A percentile compares a stretch with the other conserved stretches of the same genome.
Conservation (phyloP, 2,888 invertebrate species). For the Mesochorus sp. region DNA sequence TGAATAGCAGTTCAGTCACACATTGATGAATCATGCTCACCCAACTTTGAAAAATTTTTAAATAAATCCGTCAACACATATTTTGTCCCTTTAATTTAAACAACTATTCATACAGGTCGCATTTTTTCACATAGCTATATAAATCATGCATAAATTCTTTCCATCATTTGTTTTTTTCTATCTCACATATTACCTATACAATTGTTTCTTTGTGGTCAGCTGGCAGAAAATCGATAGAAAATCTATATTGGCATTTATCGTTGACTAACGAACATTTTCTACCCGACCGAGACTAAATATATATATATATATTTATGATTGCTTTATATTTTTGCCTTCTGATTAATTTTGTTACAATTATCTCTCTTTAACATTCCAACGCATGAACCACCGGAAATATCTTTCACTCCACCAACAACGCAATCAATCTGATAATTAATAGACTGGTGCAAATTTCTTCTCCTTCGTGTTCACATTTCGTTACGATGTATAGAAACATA, state of each 20-base stretch:
- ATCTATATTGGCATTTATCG: constrained; percentile 57
- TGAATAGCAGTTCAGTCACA: no score
- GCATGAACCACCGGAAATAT: no score
- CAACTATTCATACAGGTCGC: constrained; percentile 17
- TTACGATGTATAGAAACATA: constrained; percentile 4
- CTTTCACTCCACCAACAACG: no score
- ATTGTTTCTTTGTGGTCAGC: constrained; percentile 62
- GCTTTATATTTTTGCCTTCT: background rate
- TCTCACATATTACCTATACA: constrained; percentile 63
- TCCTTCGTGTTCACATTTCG: constrained; percentile 10
- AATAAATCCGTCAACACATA: no score
- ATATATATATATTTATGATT: background rate
- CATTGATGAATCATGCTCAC: no score
- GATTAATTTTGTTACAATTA: background rate
- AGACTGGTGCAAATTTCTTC: no score
- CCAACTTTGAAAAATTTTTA: no score
- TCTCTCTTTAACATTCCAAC: no score
- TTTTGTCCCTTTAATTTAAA: background rate
- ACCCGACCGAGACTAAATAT: constrained; percentile 22
- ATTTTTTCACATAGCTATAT: constrained; percentile 19
- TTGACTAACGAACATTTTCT: constrained; percentile 42
- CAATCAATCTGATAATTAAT: no score
- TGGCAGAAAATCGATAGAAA: constrained; percentile 63
- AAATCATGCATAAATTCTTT: constrained; percentile 6
- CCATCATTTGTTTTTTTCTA: constrained; percentile 37